Evolutionary conservation across 2,888 invertebrate species (phyloP).

Genomic region (Chouioia cunea): DNA sequence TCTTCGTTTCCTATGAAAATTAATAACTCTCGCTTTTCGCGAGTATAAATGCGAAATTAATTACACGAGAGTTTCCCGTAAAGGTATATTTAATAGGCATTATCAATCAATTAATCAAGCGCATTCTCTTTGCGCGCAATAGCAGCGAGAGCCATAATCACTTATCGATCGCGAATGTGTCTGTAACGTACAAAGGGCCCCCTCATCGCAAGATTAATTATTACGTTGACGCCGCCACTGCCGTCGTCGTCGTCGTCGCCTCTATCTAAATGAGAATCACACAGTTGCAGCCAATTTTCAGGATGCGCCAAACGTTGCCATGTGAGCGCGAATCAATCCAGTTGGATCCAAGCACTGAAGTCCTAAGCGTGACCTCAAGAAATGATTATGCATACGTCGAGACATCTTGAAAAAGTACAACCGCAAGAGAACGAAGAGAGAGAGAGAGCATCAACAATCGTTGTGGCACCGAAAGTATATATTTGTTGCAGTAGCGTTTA

Average conservation of each 20-base stretch:
- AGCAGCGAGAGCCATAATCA: slow-evolving; percentile 12
- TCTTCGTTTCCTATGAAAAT: too few species aligned
- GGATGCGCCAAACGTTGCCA: not conserved
- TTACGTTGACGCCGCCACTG: slow-evolving; percentile 39
- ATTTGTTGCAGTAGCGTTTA: slow-evolving; percentile 5
- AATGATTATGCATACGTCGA: too few species aligned
- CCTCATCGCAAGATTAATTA: slow-evolving; percentile 37
- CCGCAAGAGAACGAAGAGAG: not conserved
- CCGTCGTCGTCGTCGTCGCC: too few species aligned
- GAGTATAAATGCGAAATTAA: not conserved
- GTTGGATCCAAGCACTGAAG: slow-evolving; percentile 2
- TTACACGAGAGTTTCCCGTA: not conserved
- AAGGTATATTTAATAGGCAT: slow-evolving; percentile 17
- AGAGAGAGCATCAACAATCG: slow-evolving; percentile 43
- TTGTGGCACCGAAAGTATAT: too few species aligned
- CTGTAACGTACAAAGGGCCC: slow-evolving; percentile 16
- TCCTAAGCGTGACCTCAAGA: too few species aligned
- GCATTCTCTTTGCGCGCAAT: slow-evolving; percentile 23
- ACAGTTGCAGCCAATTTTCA: slow-evolving; percentile 22
- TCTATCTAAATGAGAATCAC: slow-evolving; percentile 45
- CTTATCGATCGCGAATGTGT: slow-evolving; percentile 13
- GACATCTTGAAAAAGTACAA: not conserved
- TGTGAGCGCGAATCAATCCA: not conserved
- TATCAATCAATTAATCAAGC: slow-evolving; percentile 45
- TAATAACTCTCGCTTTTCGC: not conserved